Evolutionary conservation across 1,140 invertebrate genomes (phyloP).

Genomic region (Anastatus disparis): DNA sequence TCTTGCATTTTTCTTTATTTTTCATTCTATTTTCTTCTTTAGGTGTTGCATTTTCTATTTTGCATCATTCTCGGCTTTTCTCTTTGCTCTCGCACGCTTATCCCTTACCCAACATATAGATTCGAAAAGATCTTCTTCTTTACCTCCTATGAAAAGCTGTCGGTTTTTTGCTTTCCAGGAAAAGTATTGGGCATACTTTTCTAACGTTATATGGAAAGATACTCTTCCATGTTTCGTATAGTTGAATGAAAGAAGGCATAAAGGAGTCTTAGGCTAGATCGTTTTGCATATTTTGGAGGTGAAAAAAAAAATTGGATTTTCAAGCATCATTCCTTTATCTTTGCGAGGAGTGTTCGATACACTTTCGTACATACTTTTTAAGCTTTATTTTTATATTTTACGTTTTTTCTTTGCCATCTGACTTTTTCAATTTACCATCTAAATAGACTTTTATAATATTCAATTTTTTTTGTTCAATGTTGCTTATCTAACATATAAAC

Average conservation of each 20-base stretch:
- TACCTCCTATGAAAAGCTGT: not conserved
- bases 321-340: not conserved
- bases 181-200: not conserved
- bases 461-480: no score
- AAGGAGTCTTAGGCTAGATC: not conserved
- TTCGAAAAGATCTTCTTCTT: not conserved
- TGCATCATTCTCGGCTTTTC: conserved; percentile 2
- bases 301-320: not conserved
- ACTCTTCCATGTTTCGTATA: no score
- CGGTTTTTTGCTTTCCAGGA: not conserved
- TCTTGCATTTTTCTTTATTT: no score
- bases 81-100: not conserved
- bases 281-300: not conserved
- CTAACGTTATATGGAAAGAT: no score
- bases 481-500: no score
- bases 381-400: no score
- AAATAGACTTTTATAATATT: no score
- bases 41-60: no score
- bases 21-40: not conserved
- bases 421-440: no score
- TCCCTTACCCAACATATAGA: not conserved
- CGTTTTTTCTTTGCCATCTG: no score
- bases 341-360: not conserved
- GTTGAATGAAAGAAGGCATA: no score
- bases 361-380: no score